Evolutionary conservation across 2,797 vertebrate genomes (phyloP), one percentile per base, ranked within the genome.

Genomic region (Galagoides demidoff): DNA sequence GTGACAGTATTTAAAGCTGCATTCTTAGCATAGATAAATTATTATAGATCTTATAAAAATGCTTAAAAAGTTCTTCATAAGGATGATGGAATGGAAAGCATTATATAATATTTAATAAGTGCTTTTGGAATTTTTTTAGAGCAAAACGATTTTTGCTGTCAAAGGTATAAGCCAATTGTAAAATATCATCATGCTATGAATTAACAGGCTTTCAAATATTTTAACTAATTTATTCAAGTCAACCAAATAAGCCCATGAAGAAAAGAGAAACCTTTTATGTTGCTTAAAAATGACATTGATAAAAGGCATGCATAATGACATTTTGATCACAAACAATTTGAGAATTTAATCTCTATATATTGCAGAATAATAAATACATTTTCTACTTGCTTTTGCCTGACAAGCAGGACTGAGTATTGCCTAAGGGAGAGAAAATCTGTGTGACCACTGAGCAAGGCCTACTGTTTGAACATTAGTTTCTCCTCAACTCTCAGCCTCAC

Each of bases 191-290:
- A 92, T 57, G 16, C 81, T 84, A 52, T 13, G 8, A 95, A 94
- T 63, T 94, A 89, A 84, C 22, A 77, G 16, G 25, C 39, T 93
- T 95, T 94, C 76, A 92, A 95, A 77, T 86, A 82, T 82, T 95
- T 94, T 84, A 89, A 92, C 96, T 95, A 91, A 96, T 96, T 73
- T 66, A 92, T 90, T 97, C 76, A 89, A 74, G 66, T 94, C 91
- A 84, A 85, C 52, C 68, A 89, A 85, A 95, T 94, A 95, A 95
- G 63, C 45, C 39, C 55, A 29, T 78, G 55, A 90, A 89, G 31
- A 92, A 14, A 91, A 90, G 37, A 89, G 59, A 87, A 77, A 85
- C n/a, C 70, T 96, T 76, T 83, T 70, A 19, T 85, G 71, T 76
- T 94, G 52, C 64, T 85, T 96, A 16, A 81, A 82, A 91, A 74